Percentiles rank a stretch among this genome's conserved stretches.
phyloP scores from a whole-genome alignment of 2,113 vertebrate species.

The Phrynocephalus versicolor region DNA sequence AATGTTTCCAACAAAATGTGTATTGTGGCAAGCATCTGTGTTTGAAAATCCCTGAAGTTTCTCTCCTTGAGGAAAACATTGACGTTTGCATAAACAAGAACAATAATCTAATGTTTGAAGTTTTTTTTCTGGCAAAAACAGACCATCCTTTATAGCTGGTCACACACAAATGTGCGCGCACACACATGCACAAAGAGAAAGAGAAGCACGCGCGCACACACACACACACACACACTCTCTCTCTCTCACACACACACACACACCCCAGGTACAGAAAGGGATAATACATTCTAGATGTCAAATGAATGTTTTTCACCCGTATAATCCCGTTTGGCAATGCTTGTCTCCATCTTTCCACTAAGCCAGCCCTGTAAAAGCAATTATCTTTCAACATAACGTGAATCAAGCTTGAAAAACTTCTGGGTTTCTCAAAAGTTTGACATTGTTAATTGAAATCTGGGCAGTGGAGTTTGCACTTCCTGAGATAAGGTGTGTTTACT shows the following conservation, averaged over 20 bases:
- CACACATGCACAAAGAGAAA: slow-evolving; percentile 26
- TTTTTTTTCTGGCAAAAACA: slow-evolving; percentile 67
- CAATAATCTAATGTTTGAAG: slow-evolving; percentile 66
- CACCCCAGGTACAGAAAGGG: slow-evolving; percentile 38
- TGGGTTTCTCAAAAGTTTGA: slow-evolving; percentile 59
- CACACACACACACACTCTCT: slow-evolving; percentile 39
- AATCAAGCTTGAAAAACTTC: slow-evolving; percentile 55
- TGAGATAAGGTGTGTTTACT: slow-evolving; percentile 66
- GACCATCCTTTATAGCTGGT: slow-evolving; percentile 47
- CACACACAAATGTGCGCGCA: too few species aligned
- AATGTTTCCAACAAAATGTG: slow-evolving; percentile 71
- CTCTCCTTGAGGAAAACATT: slow-evolving; percentile 64
- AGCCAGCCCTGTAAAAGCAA: slow-evolving; percentile 58
- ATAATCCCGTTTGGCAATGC: slow-evolving; percentile 61
- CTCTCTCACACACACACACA: too few species aligned
- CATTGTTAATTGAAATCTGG: slow-evolving; percentile 63
- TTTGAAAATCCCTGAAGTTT: slow-evolving; percentile 65
- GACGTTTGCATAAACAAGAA: slow-evolving; percentile 69
- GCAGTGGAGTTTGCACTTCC: slow-evolving; percentile 62
- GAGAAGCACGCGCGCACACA: background rate
- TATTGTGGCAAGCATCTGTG: slow-evolving; percentile 63
- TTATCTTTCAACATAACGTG: slow-evolving; percentile 56
- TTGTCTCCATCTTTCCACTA: slow-evolving; percentile 64
- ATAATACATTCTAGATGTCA: slow-evolving; percentile 56
- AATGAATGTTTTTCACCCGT: slow-evolving; percentile 66